Conservation (phyloP, 1,140 invertebrate species). For the Saccostrea echinata region DNA sequence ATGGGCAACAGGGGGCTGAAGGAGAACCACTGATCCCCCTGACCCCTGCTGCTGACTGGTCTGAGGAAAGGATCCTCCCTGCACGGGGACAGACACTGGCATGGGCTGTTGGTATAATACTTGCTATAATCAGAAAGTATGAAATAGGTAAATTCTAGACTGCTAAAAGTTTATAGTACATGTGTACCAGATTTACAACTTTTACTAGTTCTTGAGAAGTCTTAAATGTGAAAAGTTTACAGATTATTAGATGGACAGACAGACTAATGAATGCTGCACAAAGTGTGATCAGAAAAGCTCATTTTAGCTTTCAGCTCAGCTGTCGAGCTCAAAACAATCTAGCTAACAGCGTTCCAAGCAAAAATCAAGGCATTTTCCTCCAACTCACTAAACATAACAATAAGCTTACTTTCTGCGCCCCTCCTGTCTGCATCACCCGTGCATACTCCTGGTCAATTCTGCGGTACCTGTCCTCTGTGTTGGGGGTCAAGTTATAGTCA, state of each 20-base stretch:
- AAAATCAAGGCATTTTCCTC: not conserved
- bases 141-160: too few relatives aligned
- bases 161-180: too few relatives aligned
- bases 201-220: too few relatives aligned
- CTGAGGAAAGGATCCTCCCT: constrained; percentile 50
- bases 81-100: constrained; percentile 67
- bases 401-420: constrained; percentile 38
- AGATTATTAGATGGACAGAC: too few relatives aligned
- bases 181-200: too few relatives aligned
- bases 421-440: constrained; percentile 87
- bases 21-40: constrained; percentile 47
- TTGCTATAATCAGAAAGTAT: not conserved
- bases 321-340: not conserved
- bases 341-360: not conserved
- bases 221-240: too few relatives aligned
- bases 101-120: constrained; percentile 55
- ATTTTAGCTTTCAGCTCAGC: not conserved
- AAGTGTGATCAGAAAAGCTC: not conserved
- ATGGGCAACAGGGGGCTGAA: constrained; percentile 52
- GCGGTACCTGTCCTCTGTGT: constrained; percentile 96
- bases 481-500: constrained; percentile 92
- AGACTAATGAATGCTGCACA: too few relatives aligned
- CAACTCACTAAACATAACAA: not conserved
- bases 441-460: constrained; percentile 98
- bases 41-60: constrained; percentile 41